Evolutionary conservation across 2,797 vertebrate genomes (phyloP).

Genomic region (Pteronotus mesoamericanus): DNA sequence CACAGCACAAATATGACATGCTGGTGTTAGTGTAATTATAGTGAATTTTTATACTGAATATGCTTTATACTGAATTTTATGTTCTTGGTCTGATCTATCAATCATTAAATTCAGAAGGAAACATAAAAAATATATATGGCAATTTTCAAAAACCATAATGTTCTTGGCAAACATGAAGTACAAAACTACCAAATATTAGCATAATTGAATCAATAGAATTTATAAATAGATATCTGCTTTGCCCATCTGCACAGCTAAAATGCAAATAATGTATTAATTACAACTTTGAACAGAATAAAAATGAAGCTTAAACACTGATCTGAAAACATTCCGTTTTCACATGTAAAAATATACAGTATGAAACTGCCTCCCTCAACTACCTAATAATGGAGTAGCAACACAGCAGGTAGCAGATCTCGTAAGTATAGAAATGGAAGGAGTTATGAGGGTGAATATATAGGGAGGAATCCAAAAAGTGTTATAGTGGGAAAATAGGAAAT

Average conservation of each 20-base stretch:
- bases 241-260: constrained; percentile 75
- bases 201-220: constrained; percentile 73
- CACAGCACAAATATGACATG: background rate
- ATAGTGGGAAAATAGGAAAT: constrained; percentile 52
- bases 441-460: background rate
- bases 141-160: constrained; percentile 69
- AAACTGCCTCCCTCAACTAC: constrained; percentile 54
- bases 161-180: constrained; percentile 65
- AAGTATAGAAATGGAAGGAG: constrained; percentile 41
- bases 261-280: constrained; percentile 78
- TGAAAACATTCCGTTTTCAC: constrained; percentile 73
- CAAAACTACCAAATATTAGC: constrained; percentile 71
- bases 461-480: background rate
- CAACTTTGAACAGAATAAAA: constrained; percentile 75
- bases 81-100: background rate
- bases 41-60: background rate
- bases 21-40: background rate
- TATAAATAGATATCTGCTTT: constrained; percentile 78
- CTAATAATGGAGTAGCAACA: constrained; percentile 59
- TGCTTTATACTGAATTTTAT: constrained; percentile 1
- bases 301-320: constrained; percentile 70
- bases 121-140: background rate
- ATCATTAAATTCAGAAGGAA: background rate
- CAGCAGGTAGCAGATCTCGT: constrained; percentile 40
- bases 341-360: constrained; percentile 56